Evolutionary conservation across 2,888 invertebrate species (phyloP).

Genomic region (Autographa gamma): DNA sequence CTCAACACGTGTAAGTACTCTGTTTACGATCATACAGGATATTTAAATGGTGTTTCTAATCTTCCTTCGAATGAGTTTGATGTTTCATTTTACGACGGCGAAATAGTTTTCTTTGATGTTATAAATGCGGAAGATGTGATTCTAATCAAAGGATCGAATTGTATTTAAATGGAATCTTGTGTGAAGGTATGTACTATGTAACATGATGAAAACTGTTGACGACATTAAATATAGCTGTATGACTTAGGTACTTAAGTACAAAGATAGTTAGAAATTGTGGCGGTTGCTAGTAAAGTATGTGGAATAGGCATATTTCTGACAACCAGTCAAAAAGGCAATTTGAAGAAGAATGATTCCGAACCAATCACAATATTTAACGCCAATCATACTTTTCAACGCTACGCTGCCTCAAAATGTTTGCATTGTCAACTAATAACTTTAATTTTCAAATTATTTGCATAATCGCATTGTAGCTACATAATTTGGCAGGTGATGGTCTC

Average conservation of each 20-base stretch:
- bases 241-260: neutral
- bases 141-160: neutral
- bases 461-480: conserved; percentile 30
- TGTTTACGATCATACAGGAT: neutral
- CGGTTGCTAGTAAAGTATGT: no score
- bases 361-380: neutral
- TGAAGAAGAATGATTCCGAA: neutral
- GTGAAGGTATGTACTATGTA: neutral
- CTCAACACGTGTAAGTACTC: neutral
- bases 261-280: neutral
- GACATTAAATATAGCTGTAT: neutral
- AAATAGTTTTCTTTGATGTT: neutral
- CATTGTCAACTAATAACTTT: neutral
- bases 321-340: neutral
- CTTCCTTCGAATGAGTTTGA: neutral
- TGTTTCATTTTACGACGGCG: neutral
- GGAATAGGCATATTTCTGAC: neutral
- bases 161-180: neutral
- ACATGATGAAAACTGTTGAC: neutral
- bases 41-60: neutral
- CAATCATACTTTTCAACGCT: neutral
- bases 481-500: conserved; percentile 38
- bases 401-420: neutral
- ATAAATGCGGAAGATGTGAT: neutral
- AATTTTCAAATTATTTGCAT: conserved; percentile 29